phyloP scores from a whole-genome alignment of 2,113 vertebrate species.

The Rana temporaria region DNA sequence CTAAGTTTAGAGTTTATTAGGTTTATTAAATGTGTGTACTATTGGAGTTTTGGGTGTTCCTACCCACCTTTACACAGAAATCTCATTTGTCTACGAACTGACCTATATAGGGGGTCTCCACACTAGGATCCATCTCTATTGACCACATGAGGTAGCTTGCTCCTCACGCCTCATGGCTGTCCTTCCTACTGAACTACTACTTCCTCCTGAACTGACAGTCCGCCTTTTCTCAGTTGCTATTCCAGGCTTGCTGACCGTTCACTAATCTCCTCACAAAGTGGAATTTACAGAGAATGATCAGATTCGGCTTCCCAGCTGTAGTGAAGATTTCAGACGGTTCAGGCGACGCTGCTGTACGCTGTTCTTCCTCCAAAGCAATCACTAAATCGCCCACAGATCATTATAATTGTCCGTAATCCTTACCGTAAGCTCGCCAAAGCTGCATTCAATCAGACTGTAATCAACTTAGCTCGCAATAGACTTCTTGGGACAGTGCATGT shows the following conservation, averaged over 20 bases:
- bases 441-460: slow-evolving; percentile 38
- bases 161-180: no score
- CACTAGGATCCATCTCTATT: no score
- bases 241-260: background rate
- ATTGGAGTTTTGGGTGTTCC: no score
- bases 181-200: no score
- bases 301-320: background rate
- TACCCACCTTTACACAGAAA: no score
- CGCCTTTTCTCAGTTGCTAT: no score
- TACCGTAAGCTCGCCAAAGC: slow-evolving; percentile 15
- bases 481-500: background rate
- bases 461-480: slow-evolving; percentile 5
- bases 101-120: no score
- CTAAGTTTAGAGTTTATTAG: no score
- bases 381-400: slow-evolving; percentile 21
- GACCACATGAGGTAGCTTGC: no score
- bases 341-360: background rate
- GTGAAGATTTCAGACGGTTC: background rate
- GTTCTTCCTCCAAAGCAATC: slow-evolving; percentile 6
- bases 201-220: no score
- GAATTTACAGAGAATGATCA: background rate
- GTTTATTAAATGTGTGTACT: no score
- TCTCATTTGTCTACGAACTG: no score
- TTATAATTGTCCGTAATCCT: slow-evolving; percentile 44
- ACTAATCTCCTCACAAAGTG: background rate